These are phyloP conservation scores for Phodopus roborovskii DNA, from an alignment of 2,113 vertebrate species.

Conservation along the genomic window DNA sequence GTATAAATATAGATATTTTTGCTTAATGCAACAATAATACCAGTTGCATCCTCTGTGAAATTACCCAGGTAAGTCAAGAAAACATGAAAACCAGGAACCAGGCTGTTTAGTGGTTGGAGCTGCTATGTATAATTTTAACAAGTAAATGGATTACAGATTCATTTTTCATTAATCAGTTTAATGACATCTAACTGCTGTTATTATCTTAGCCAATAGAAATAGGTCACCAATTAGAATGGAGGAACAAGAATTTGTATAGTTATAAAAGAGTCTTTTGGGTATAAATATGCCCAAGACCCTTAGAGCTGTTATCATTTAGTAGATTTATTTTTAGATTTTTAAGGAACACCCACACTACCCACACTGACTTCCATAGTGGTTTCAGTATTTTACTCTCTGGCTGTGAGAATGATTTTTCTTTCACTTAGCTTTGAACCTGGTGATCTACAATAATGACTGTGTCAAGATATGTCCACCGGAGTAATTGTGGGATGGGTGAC, in stretches of 20 bases:
- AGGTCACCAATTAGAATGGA: background rate
- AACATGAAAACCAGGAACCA: background rate
- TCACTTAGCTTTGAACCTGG: background rate
- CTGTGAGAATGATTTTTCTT: no score
- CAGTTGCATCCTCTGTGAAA: background rate
- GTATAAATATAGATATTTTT: background rate
- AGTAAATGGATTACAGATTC: background rate
- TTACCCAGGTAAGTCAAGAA: conserved; percentile 16
- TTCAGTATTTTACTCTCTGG: background rate
- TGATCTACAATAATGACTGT: background rate
- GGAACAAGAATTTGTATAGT: background rate
- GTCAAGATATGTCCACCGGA: background rate
- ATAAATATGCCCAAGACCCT: background rate
- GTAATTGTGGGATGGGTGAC: background rate
- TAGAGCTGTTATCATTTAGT: background rate
- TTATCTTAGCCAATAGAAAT: background rate
- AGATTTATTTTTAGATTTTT: background rate
- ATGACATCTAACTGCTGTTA: background rate
- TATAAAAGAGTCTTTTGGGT: background rate
- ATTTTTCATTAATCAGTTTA: background rate
- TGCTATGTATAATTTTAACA: conserved; percentile 27
- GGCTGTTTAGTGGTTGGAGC: background rate
- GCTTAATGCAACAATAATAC: background rate
- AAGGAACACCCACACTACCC: background rate
- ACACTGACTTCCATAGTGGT: background rate